Evolutionary conservation across 1,140 invertebrate species (phyloP).

Genomic region (Plectrocnemia conspersa): DNA sequence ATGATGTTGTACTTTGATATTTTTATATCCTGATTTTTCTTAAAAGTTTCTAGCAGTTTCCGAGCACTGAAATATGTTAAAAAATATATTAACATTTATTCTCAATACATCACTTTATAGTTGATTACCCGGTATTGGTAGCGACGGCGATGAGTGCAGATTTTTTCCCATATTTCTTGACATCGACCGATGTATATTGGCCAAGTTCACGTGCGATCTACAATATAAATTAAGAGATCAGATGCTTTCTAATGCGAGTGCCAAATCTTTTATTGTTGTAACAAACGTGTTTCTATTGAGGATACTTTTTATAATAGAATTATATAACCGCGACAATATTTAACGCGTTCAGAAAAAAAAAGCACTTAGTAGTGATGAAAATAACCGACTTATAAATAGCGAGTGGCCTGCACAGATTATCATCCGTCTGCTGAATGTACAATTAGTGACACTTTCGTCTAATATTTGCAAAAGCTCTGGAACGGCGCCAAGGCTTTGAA

Average conservation of each 20-base stretch:
- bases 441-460: slow-evolving; percentile 22
- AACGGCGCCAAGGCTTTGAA: slow-evolving; percentile 9
- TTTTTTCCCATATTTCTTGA: slow-evolving; percentile 40
- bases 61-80: slow-evolving; percentile 47
- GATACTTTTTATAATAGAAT: slow-evolving; percentile 1
- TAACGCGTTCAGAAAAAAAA: slow-evolving; percentile 17
- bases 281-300: too few species aligned
- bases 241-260: background rate
- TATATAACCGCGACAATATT: slow-evolving; percentile 2
- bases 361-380: slow-evolving; percentile 13
- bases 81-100: slow-evolving; percentile 24
- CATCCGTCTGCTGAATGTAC: slow-evolving; percentile 27
- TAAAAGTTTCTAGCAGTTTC: slow-evolving; percentile 50
- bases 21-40: slow-evolving; percentile 45
- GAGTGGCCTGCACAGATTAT: slow-evolving; percentile 19
- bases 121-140: slow-evolving; percentile 38
- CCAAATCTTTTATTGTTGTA: too few species aligned
- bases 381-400: slow-evolving; percentile 18
- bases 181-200: slow-evolving; percentile 41
- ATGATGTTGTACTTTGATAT: slow-evolving; percentile 48
- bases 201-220: slow-evolving; percentile 41
- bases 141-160: slow-evolving; percentile 42
- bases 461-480: slow-evolving; percentile 22
- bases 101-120: slow-evolving; percentile 20
- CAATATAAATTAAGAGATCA: background rate